Percentiles rank a stretch among this genome's conserved stretches.
phyloP scores from a whole-genome alignment of 2,888 invertebrate genomes.

The Eledona agricola region DNA sequence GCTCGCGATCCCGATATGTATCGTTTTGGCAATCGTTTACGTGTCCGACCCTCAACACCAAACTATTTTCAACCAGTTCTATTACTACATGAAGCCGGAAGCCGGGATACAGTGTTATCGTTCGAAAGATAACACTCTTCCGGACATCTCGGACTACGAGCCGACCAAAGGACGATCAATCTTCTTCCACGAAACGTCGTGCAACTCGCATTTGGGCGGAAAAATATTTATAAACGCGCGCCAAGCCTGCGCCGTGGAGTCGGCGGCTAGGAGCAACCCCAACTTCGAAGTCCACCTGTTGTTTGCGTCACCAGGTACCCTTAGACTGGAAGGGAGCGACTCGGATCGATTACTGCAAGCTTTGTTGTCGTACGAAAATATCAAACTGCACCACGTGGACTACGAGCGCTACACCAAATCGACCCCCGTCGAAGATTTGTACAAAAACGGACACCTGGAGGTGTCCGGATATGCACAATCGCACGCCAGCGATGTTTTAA shows the following conservation, averaged over 20 bases:
- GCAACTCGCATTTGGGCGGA: constrained; percentile 57
- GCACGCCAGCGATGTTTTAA: constrained; percentile 72
- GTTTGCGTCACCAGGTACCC: constrained; percentile 63
- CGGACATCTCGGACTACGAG: constrained; percentile 52
- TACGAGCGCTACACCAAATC: constrained; percentile 64
- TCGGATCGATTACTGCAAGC: constrained; percentile 57
- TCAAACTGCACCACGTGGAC: constrained; percentile 65
- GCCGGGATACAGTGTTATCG: constrained; percentile 53
- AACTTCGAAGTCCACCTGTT: constrained; percentile 67
- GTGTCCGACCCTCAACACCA: constrained; percentile 2
- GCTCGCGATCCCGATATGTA: constrained; percentile 1
- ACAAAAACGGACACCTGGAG: constrained; percentile 63
- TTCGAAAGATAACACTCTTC: constrained; percentile 46
- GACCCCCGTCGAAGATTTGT: constrained; percentile 69
- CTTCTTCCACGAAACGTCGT: constrained; percentile 75
- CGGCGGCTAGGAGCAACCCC: constrained; percentile 71
- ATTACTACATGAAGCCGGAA: constrained; percentile 44
- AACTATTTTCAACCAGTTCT: constrained; percentile 24
- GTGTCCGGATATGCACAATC: constrained; percentile 67
- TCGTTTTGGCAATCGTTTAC: constrained; percentile 10
- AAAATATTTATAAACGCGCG: constrained; percentile 64
- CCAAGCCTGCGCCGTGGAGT: constrained; percentile 76
- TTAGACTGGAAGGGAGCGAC: constrained; percentile 46
- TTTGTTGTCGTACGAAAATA: constrained; percentile 63
- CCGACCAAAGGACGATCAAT: constrained; percentile 63